A percentile compares a stretch with the other conserved stretches of the same genome.
These are phyloP conservation scores for Melanophora roralis DNA, from an alignment of 2,888 invertebrate genomes.

Conservation along the genomic window DNA sequence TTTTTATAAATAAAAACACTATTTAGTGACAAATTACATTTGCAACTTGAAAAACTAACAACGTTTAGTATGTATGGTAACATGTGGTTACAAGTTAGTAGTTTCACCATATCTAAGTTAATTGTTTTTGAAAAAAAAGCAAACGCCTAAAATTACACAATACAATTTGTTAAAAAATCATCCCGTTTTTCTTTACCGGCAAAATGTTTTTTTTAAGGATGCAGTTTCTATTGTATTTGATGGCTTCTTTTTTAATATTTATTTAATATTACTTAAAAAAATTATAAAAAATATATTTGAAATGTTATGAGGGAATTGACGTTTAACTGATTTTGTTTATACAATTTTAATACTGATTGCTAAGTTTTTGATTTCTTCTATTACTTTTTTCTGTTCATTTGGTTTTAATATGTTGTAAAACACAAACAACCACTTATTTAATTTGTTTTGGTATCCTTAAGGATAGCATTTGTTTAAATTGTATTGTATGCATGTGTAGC, in stretches of 20 bases:
- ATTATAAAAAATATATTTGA: slow-evolving; percentile 53
- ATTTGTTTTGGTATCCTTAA: slow-evolving; percentile 55
- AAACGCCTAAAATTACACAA: slow-evolving; percentile 15
- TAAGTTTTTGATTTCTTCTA: slow-evolving; percentile 5
- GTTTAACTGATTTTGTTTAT: slow-evolving; percentile 45
- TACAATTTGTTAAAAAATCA: background rate
- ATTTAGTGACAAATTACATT: background rate
- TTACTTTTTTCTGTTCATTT: background rate
- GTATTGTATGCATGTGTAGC: slow-evolving; percentile 42
- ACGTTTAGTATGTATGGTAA: background rate
- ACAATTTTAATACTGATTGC: slow-evolving; percentile 37
- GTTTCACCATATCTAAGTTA: too few species aligned
- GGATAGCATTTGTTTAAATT: slow-evolving; percentile 46
- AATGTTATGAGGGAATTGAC: slow-evolving; percentile 61
- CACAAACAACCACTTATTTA: slow-evolving; percentile 22
- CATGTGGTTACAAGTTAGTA: too few species aligned
- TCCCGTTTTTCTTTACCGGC: background rate
- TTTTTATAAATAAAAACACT: background rate
- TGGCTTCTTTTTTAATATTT: background rate
- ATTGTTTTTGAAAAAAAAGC: too few species aligned
- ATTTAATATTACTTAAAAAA: slow-evolving; percentile 11
- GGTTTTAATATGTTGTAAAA: slow-evolving; percentile 25
- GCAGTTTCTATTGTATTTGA: too few species aligned
- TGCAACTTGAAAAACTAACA: background rate
- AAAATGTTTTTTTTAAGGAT: slow-evolving; percentile 18